Percentiles rank a stretch among this genome's conserved stretches.
phyloP scores from a whole-genome alignment of 2,113 vertebrate species.

The Axis porcinus region DNA sequence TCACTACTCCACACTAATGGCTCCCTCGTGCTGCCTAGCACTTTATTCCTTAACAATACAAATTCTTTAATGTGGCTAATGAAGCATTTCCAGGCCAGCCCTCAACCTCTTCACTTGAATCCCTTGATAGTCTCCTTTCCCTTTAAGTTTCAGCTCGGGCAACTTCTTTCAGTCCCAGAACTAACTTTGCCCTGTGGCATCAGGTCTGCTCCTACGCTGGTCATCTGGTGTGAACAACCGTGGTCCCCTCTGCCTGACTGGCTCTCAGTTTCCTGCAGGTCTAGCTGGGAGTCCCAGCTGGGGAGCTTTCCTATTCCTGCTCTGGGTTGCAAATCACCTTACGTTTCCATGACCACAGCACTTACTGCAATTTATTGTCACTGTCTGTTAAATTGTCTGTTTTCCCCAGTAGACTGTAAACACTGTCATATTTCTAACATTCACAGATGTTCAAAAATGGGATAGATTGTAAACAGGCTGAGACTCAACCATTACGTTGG shows the following conservation, averaged over 20 bases:
- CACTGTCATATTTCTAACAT: neutral
- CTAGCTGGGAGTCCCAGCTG: neutral
- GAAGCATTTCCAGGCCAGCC: neutral
- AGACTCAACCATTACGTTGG: neutral
- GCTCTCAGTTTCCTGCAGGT: neutral
- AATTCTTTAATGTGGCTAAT: neutral
- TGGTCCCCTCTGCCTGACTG: neutral
- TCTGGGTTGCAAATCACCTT: constrained; percentile 1
- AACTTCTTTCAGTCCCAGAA: neutral
- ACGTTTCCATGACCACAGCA: neutral
- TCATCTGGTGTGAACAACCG: neutral
- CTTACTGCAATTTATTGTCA: neutral
- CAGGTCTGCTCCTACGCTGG: neutral
- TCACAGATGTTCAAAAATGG: constrained; percentile 4
- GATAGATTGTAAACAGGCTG: neutral
- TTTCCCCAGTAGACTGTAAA: neutral
- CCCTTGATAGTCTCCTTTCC: neutral
- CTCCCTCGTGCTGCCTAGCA: neutral
- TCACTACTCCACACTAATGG: neutral
- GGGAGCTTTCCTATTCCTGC: neutral
- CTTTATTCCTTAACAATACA: neutral
- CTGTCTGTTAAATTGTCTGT: constrained; percentile 12
- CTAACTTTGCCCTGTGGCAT: neutral
- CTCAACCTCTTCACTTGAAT: neutral
- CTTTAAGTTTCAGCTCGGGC: neutral